Evolutionary conservation across 2,888 invertebrate genomes (phyloP).

Genomic region (Pollenia amentaria): DNA sequence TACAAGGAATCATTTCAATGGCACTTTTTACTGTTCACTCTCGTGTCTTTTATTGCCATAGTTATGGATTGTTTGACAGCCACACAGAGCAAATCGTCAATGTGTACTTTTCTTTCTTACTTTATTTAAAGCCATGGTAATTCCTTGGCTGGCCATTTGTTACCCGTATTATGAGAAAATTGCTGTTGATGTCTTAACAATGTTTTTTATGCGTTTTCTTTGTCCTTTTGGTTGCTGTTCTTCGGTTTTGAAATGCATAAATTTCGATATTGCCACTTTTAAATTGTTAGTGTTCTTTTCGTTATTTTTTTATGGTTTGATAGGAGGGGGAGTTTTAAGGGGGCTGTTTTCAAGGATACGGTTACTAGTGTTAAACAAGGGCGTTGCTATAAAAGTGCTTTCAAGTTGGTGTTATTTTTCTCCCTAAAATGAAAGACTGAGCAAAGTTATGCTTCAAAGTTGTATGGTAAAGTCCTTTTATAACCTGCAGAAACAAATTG

Average conservation of each 20-base stretch:
- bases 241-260: slow-evolving; percentile 66
- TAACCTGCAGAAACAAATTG: slow-evolving; percentile 70
- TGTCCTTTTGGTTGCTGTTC: slow-evolving; percentile 38
- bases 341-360: slow-evolving; percentile 47
- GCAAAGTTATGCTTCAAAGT: slow-evolving; percentile 16
- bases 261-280: slow-evolving; percentile 61
- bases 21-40: slow-evolving; percentile 3
- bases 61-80: slow-evolving; percentile 65
- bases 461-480: slow-evolving; percentile 59
- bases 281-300: background rate
- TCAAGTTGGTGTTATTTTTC: slow-evolving; percentile 2
- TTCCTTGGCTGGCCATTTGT: slow-evolving; percentile 70
- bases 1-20: slow-evolving; percentile 16
- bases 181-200: slow-evolving; percentile 61
- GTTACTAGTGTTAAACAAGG: slow-evolving; percentile 64
- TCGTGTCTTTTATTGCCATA: slow-evolving; percentile 62
- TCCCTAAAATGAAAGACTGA: background rate
- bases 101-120: background rate
- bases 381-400: slow-evolving; percentile 68
- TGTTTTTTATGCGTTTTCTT: slow-evolving; percentile 63
- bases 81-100: slow-evolving; percentile 26
- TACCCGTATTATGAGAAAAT: slow-evolving; percentile 48
- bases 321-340: background rate
- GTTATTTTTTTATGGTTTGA: background rate
- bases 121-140: slow-evolving; percentile 63